Evolutionary conservation across 1,140 invertebrate species (phyloP), one percentile per base, ranked within the genome.

Genomic region (Drosophila guanche): DNA sequence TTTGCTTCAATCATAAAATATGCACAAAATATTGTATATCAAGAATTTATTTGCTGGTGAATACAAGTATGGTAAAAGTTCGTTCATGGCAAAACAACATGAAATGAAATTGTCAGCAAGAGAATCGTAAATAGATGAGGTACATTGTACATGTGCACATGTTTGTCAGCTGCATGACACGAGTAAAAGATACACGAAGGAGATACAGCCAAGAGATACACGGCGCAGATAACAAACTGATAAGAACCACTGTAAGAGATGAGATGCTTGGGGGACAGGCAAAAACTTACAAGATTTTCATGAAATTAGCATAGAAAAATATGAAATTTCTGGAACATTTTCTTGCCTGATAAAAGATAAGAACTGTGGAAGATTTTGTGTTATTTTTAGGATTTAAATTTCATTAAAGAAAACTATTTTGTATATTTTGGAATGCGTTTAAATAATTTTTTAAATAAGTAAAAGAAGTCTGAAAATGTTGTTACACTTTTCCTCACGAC

Each of bases 161-260:
- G 41, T 62, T 56, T 68, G 55, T 68, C 65, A 33, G 62, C 16
- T 68, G 43, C 65, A 43, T 68, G 65, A 68, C 62, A 37, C 10
- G 10, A 37, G 33, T 3, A 4, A 4, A 27, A 68, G 65, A 68
- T 48, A 48, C 33, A 63, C 16, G 16, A 20, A 20, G 16, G 16
- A 20, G 16, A 20, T 20, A 20, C 16, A 20, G 16, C 16, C 16
- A 20, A 20, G 16, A 37, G 33, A 37, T 45, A 45, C 25, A 14
- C 53, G 47, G 41, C 10, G 12, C 23, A 48, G 23, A 46, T 46
- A 54, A 67, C 40, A 66, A 8, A 4, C 14, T 45, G 65, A 68
- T 68, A 68, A 68, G 42, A 55, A 29, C 16, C 16, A 20, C 6
- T 47, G 20, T 41, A 42, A 47, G 20, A 53, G 20, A 47, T 29